Evolutionary conservation across 2,888 invertebrate species (phyloP), one percentile per base, ranked within the genome.

Genomic region (Branchipolynoe longqiensis): DNA sequence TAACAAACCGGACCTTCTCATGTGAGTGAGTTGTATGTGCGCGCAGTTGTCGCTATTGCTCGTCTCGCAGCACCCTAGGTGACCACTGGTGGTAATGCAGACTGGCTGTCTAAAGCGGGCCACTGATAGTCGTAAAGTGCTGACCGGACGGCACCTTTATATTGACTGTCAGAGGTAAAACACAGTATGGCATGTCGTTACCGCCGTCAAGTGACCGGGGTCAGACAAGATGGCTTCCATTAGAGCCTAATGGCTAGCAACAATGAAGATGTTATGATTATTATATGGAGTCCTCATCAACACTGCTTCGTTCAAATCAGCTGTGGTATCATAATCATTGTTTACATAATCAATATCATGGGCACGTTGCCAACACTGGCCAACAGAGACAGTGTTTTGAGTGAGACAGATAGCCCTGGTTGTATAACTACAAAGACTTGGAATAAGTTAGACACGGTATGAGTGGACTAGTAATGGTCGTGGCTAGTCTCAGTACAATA

Each of bases 71-170:
- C 25, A 31, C 3, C 62, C 62, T 14, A 31, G 14, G 25, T n/a
- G 62, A 14, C 14, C 28, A 14, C 25, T 31, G 31, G 25, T 25
- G 64, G 64, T 33, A 28, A 31, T 64, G 22, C 33, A 4, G 64
- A 8, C 6, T 36, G 18, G 69, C 36, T 69, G 69, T 31, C n/a
- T 18, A n/a, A n/a, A 38, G 69, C n/a, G 33, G 69, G 69, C 14
- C 69, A 22, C 69, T 33, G n/a, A n/a, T n/a, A n/a, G n/a, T n/a
- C n/a, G n/a, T 48, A 78, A 18, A 78, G 78, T 78, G 78, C 78
- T 31, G 54, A 12, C 78, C 78, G 78, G 78, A 78, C 78, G 78
- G 78, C 78, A 78, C 78, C 78, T 78, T 78, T n/a, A 18, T 78
- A 48, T 48, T 78, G 33, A 48, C 28, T 78, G 41, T 48, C 28